Percentiles rank a stretch among this genome's conserved stretches.
These are phyloP conservation scores for Neotragus moschatus DNA, from an alignment of 2,113 vertebrate genomes.

Conservation along the genomic window DNA sequence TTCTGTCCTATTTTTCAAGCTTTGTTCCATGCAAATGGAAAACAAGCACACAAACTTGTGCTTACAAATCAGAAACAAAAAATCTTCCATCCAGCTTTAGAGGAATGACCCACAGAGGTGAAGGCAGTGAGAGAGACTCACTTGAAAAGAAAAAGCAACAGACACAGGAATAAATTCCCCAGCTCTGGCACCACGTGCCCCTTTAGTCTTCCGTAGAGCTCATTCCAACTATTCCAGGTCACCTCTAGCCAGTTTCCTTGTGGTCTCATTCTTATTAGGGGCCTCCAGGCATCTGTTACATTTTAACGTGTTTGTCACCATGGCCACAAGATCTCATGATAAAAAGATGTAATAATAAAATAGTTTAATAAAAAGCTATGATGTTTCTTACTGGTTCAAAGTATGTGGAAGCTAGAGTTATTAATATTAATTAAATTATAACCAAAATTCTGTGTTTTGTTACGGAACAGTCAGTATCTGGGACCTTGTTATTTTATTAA, in stretches of 20 bases:
- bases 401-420: neutral
- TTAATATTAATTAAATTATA: neutral
- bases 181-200: fast-evolving
- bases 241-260: neutral
- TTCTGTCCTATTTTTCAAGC: neutral
- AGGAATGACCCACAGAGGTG: neutral
- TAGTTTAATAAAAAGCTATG: neutral
- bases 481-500: neutral
- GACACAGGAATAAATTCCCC: too few species aligned
- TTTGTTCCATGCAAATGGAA: neutral
- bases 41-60: neutral
- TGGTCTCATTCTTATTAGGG: neutral
- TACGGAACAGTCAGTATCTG: neutral
- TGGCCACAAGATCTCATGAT: neutral
- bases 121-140: neutral
- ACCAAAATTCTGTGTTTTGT: neutral
- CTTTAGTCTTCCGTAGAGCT: neutral
- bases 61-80: neutral
- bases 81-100: neutral
- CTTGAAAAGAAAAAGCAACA: neutral
- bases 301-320: neutral
- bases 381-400: neutral
- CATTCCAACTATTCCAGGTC: neutral
- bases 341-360: neutral
- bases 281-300: neutral